Evolutionary conservation across 2,888 invertebrate species (phyloP), one percentile per base, ranked within the genome.

Genomic region (Agonopterix heracliana): DNA sequence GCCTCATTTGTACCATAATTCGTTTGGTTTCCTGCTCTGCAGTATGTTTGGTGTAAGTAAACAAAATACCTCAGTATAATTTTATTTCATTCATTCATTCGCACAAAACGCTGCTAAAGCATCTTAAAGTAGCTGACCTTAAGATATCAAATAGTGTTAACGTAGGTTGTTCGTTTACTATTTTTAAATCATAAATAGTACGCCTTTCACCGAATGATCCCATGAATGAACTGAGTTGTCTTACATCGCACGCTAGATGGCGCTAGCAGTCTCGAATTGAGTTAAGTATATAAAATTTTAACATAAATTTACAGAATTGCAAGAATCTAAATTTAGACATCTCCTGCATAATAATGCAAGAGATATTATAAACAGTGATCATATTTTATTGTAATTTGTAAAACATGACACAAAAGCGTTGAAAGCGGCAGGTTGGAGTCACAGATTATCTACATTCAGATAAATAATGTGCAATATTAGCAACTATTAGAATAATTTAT

Each of bases 401-500:
- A 10, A 12, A 42, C n/a, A 13, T 41, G 38, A 49, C 49, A 49
- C 35, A 14, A 26, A 41, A 13, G 34, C 11, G 42, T 36, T 36
- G 35, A 47, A 42, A 47, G 35, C 46, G 12, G 12, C 47, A 34
- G 10, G 48, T 10, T 44, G 8, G 8, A 36, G 12, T 52, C 47
- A 45, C 42, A 36, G 38, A 49, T 49, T 47, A 47, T 41, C 45
- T 44, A 47, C 41, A 36, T 26, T 35, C 26, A 42, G 34, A 49
- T 42, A 52, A 49, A 47, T 49, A 49, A 49, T 47, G 52, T 45
- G 34, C 44, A 48, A 42, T 42, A 46, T 52, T 48, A 46, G 52
- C 52, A 49, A 52, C 34, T 41, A 47, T 49, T 49, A 47, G 42
- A 47, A 49, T 49, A 52, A 47, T 47, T 49, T 52, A 41, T 52